A percentile compares a stretch with the other conserved stretches of the same genome.
phyloP scores from a whole-genome alignment of 2,888 invertebrate species.

The Schrankia costaestrigalis region DNA sequence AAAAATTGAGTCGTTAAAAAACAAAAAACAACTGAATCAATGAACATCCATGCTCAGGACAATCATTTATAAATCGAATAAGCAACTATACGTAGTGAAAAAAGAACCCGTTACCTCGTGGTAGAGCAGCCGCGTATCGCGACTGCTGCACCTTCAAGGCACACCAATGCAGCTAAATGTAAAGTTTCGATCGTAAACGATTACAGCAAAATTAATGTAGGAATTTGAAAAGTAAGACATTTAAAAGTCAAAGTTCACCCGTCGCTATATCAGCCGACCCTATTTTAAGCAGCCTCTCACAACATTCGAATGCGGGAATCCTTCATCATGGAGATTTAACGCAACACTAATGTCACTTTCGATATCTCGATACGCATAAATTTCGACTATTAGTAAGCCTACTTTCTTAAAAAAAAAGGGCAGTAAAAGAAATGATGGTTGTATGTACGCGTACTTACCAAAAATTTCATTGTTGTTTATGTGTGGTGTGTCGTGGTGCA shows the following conservation, averaged over 20 bases:
- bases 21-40: too few species aligned
- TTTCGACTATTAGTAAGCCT: slow-evolving; percentile 21
- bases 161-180: too few species aligned
- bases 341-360: slow-evolving; percentile 22
- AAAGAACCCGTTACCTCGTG: too few species aligned
- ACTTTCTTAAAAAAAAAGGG: slow-evolving; percentile 3
- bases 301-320: slow-evolving; percentile 53
- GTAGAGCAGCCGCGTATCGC: too few species aligned
- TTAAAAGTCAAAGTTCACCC: slow-evolving; percentile 70
- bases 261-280: slow-evolving; percentile 54
- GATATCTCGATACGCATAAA: too few species aligned
- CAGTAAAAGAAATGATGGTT: too few species aligned
- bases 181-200: slow-evolving; percentile 23
- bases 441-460: slow-evolving; percentile 61
- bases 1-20: too few species aligned
- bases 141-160: too few species aligned
- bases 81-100: too few species aligned
- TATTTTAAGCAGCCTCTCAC: slow-evolving; percentile 55
- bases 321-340: slow-evolving; percentile 38
- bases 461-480: slow-evolving; percentile 68
- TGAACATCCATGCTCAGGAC: too few species aligned
- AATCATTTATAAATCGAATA: too few species aligned
- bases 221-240: slow-evolving; percentile 51
- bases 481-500: slow-evolving; percentile 53
- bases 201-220: slow-evolving; percentile 48